A percentile compares a stretch with the other conserved stretches of the same genome.
Conservation (phyloP, 2,888 invertebrate species). For the Hetaerina titia region DNA sequence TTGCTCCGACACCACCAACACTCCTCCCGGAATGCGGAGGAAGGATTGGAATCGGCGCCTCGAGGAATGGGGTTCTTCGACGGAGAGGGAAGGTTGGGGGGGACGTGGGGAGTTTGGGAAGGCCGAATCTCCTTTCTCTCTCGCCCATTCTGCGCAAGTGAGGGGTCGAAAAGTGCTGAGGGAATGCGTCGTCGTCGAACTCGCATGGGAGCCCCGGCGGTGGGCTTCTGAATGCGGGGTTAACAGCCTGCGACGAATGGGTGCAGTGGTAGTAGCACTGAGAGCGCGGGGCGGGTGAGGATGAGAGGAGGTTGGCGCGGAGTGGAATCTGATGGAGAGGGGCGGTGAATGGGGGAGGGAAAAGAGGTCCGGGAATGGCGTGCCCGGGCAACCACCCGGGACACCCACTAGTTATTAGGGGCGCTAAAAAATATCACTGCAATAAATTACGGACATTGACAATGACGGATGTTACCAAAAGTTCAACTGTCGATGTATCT, state of each 20-base stretch:
- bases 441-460: neutral
- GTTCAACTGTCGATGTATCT: no score
- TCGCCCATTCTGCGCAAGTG: no score
- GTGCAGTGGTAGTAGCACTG: neutral
- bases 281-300: neutral
- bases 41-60: neutral
- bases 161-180: neutral
- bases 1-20: no score
- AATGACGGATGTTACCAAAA: no score
- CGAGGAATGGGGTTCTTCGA: neutral
- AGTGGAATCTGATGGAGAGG: neutral
- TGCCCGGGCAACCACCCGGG: neutral
- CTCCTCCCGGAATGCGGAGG: neutral
- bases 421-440: neutral
- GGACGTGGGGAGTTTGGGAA: neutral
- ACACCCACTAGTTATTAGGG: neutral
- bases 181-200: neutral
- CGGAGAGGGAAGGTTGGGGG: neutral
- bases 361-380: neutral
- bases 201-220: neutral
- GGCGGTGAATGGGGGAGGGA: neutral
- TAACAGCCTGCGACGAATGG: slow-evolving; percentile 43
- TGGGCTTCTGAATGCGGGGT: neutral
- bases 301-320: neutral
- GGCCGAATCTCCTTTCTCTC: no score